A percentile compares a stretch with the other conserved stretches of the same genome.
phyloP scores from a whole-genome alignment of 2,797 vertebrate species.

The Odontamblyopus rebecca region DNA sequence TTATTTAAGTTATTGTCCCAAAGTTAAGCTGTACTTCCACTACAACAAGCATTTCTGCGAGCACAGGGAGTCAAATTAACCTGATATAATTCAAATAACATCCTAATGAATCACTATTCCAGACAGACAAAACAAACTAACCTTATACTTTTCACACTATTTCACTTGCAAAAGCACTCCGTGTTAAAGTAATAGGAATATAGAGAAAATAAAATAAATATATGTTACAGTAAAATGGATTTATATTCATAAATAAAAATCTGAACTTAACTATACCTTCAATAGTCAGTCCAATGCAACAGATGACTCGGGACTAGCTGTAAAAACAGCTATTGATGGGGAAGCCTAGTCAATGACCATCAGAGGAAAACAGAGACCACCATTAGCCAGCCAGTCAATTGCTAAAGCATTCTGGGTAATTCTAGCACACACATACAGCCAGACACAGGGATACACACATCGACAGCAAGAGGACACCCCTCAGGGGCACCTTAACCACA shows the following conservation, averaged over 20 bases:
- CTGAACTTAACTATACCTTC: neutral
- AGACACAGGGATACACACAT: constrained; percentile 77
- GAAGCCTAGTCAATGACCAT: constrained; percentile 80
- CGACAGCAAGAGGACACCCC: constrained; percentile 79
- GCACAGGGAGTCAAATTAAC: no score
- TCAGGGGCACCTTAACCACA: constrained; percentile 65
- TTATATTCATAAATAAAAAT: neutral
- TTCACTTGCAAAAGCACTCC: no score
- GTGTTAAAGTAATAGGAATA: neutral
- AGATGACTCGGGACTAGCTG: constrained; percentile 61
- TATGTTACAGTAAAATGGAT: neutral
- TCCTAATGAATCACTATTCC: neutral
- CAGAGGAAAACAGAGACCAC: constrained; percentile 82
- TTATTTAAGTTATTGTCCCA: neutral
- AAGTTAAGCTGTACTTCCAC: no score
- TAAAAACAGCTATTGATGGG: constrained; percentile 81
- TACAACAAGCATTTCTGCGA: no score
- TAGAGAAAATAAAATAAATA: neutral
- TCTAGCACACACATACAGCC: constrained; percentile 74
- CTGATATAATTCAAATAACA: neutral
- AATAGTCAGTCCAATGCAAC: constrained; percentile 15
- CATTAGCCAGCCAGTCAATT: constrained; percentile 84
- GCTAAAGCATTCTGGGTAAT: constrained; percentile 81
- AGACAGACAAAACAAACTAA: neutral
- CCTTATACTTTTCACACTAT: neutral